Evolutionary conservation across 2,888 invertebrate genomes (phyloP).

Genomic region (Limnephilus marmoratus): DNA sequence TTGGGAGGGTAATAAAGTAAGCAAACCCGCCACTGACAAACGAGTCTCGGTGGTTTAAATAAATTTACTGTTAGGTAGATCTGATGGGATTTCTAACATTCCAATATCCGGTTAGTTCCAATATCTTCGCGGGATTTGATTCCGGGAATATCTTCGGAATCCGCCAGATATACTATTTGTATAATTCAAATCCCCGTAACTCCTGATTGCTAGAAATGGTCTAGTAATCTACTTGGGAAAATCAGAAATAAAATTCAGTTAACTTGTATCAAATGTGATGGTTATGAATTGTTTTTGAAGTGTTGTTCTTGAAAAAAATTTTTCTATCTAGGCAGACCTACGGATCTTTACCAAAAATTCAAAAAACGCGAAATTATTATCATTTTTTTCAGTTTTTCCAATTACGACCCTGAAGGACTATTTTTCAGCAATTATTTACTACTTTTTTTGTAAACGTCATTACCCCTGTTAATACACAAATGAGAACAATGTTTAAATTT

Average conservation of each 20-base stretch:
- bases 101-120: slow-evolving; percentile 45
- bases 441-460: too few species aligned
- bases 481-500: too few species aligned
- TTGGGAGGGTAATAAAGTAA: neutral
- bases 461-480: too few species aligned
- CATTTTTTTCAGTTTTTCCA: too few species aligned
- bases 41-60: slow-evolving; percentile 29
- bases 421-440: too few species aligned
- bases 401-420: too few species aligned
- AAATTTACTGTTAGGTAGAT: neutral
- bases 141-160: slow-evolving; percentile 6
- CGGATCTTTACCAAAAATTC: too few species aligned
- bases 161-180: neutral
- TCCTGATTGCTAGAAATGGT: neutral
- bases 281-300: too few species aligned
- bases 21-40: neutral
- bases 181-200: neutral
- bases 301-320: too few species aligned
- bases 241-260: neutral
- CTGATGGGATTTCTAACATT: slow-evolving; percentile 33
- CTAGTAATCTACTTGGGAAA: neutral
- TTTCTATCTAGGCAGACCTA: too few species aligned
- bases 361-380: too few species aligned
- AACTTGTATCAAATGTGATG: too few species aligned
- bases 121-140: slow-evolving; percentile 5